phyloP scores from a whole-genome alignment of 2,888 invertebrate genomes.

The Candidula unifasciata region DNA sequence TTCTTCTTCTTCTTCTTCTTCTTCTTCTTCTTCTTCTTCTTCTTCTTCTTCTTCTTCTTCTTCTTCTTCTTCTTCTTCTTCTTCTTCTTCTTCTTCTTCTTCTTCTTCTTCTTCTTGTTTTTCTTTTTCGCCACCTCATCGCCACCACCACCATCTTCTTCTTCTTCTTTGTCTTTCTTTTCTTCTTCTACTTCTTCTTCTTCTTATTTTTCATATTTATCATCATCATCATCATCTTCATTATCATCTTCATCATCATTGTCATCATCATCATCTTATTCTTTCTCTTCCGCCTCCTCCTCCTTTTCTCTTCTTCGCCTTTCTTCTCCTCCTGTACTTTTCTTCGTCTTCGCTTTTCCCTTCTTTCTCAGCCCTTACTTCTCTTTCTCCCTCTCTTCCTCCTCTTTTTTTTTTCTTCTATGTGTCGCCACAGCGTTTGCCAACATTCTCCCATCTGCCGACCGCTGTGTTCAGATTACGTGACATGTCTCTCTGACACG shows the following conservation, averaged over 20 bases:
- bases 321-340: too few species aligned
- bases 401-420: too few species aligned
- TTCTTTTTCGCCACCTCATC: background rate
- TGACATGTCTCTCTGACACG: too few species aligned
- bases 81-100: slow-evolving; percentile 16
- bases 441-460: too few species aligned
- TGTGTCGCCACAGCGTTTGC: too few species aligned
- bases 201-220: slow-evolving; percentile 26
- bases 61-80: slow-evolving; percentile 33
- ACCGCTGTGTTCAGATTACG: too few species aligned
- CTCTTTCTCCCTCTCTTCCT: too few species aligned
- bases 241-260: background rate
- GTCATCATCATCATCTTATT: background rate
- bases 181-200: slow-evolving; percentile 17
- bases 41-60: slow-evolving; percentile 36
- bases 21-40: slow-evolving; percentile 33
- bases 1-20: slow-evolving; percentile 23
- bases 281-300: too few species aligned
- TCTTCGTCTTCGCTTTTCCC: too few species aligned
- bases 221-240: background rate
- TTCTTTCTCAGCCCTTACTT: too few species aligned
- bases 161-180: background rate
- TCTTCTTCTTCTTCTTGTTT: slow-evolving; percentile 11
- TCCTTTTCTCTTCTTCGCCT: too few species aligned
- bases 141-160: too few species aligned